These are phyloP conservation scores for Melanchra persicariae DNA, from an alignment of 2,888 invertebrate genomes.

Conservation along the genomic window DNA sequence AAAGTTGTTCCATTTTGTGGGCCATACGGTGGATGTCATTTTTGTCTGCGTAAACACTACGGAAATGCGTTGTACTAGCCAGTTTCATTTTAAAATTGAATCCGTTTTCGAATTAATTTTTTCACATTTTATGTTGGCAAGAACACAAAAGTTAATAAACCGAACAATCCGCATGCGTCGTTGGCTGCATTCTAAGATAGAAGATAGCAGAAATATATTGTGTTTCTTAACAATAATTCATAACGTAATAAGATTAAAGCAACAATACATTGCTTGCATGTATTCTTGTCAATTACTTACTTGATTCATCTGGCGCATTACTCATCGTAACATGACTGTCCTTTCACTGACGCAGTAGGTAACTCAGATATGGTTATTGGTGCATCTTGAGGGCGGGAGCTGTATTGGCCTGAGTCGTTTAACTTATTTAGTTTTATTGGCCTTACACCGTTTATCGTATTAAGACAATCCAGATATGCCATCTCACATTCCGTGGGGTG, in stretches of 20 bases:
- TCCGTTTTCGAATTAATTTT: slow-evolving; percentile 57
- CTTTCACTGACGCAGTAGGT: slow-evolving; percentile 57
- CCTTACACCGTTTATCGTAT: slow-evolving; percentile 87
- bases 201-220: slow-evolving; percentile 65
- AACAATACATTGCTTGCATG: slow-evolving; percentile 75
- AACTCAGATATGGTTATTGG: slow-evolving; percentile 76
- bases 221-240: slow-evolving; percentile 68
- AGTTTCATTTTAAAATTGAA: slow-evolving; percentile 29
- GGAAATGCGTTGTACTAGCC: slow-evolving; percentile 17
- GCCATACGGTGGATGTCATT: slow-evolving; percentile 43
- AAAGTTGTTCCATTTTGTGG: slow-evolving; percentile 68
- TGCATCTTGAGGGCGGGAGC: slow-evolving; percentile 76
- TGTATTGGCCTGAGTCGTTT: slow-evolving; percentile 84
- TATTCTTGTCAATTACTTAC: slow-evolving; percentile 79
- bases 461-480: slow-evolving; percentile 83
- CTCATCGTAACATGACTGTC: slow-evolving; percentile 71
- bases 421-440: slow-evolving; percentile 89
- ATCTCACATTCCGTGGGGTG: slow-evolving; percentile 79
- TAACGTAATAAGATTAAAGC: slow-evolving; percentile 70
- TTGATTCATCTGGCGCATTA: slow-evolving; percentile 76
- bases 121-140: slow-evolving; percentile 63
- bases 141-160: slow-evolving; percentile 62
- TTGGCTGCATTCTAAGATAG: slow-evolving; percentile 53
- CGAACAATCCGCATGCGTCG: slow-evolving; percentile 45
- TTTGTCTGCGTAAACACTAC: slow-evolving; percentile 27